These are phyloP conservation scores for Esox lucius DNA, from an alignment of 2,797 vertebrate species.

Conservation along the genomic window DNA sequence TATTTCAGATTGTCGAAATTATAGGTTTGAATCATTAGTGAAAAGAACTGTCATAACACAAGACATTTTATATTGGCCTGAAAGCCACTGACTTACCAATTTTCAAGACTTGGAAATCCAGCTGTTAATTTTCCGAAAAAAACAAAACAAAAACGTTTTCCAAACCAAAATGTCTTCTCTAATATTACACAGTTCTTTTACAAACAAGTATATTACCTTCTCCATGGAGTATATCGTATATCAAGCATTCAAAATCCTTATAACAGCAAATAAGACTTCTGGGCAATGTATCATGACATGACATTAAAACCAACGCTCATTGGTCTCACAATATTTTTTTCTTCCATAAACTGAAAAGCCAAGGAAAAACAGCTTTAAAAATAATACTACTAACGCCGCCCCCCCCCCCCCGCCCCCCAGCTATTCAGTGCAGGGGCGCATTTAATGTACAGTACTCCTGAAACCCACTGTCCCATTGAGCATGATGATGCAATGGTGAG, in stretches of 20 bases:
- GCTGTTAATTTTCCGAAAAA: neutral
- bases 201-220: neutral
- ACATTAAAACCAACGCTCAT: neutral
- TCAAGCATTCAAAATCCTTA: constrained; percentile 7
- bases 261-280: constrained; percentile 9
- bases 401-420: neutral
- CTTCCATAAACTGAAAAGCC: neutral
- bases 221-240: neutral
- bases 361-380: neutral
- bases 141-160: neutral
- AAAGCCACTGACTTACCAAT: neutral
- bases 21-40: constrained; percentile 23
- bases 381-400: neutral
- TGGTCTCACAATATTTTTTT: neutral
- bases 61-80: constrained; percentile 7
- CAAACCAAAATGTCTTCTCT: neutral
- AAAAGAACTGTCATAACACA: constrained; percentile 24
- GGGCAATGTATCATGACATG: neutral
- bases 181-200: neutral
- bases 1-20: constrained; percentile 25
- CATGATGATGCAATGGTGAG: neutral
- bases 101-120: neutral
- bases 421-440: neutral
- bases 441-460: neutral
- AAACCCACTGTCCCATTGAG: neutral